These are phyloP conservation scores for Choloepus hoffmanni DNA, from an alignment of 2,113 vertebrate species.

Conservation along the genomic window DNA sequence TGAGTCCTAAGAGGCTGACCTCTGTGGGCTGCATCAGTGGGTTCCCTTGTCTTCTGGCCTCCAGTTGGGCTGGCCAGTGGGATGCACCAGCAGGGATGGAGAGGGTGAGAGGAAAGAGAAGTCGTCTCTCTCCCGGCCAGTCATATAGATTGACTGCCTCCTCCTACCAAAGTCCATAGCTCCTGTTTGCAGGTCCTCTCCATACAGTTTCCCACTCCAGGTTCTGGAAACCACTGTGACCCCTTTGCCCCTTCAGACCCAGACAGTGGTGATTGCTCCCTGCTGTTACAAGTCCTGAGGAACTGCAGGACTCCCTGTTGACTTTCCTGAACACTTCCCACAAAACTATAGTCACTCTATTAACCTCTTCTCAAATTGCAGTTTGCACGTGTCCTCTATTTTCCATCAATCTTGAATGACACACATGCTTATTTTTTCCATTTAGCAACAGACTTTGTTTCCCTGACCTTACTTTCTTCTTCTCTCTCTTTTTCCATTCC, in stretches of 20 bases:
- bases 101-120: neutral
- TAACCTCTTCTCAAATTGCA: neutral
- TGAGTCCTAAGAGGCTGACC: neutral
- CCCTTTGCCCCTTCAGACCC: neutral
- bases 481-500: neutral
- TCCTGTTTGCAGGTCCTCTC: neutral
- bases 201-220: neutral
- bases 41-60: neutral
- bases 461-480: conserved; percentile 30
- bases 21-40: neutral
- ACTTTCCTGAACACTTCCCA: neutral
- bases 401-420: neutral
- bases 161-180: neutral
- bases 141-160: neutral
- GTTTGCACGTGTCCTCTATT: neutral
- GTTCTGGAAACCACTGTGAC: neutral
- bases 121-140: neutral
- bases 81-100: neutral
- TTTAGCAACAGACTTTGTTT: neutral
- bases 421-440: neutral
- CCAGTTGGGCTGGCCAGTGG: neutral
- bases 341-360: neutral
- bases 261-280: neutral
- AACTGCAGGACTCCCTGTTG: neutral
- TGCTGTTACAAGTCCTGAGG: neutral